A percentile compares a stretch with the other conserved stretches of the same genome.
phyloP scores from a whole-genome alignment of 2,113 vertebrate species.

The Erythrolamprus reginae region DNA sequence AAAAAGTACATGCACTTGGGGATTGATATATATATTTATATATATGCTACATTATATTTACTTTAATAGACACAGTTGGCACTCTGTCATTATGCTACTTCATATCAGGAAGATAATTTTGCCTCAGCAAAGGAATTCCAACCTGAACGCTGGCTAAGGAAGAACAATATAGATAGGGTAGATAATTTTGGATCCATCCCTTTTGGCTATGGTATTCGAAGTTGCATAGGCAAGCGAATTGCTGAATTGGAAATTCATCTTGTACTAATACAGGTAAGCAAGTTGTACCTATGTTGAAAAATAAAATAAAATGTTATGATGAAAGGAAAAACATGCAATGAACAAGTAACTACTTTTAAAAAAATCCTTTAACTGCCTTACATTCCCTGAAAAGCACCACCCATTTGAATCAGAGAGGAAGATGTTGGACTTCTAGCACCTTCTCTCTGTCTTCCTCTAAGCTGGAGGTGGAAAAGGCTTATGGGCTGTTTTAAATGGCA shows the following conservation, averaged over 20 bases:
- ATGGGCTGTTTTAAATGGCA: not conserved
- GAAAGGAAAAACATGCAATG: not conserved
- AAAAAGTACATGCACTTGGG: not conserved
- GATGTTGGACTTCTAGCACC: not conserved
- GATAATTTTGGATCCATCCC: slow-evolving; percentile 93
- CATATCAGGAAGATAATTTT: slow-evolving; percentile 82
- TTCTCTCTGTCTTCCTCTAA: not conserved
- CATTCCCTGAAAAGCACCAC: not conserved
- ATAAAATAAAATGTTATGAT: not conserved
- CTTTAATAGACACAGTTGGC: slow-evolving; percentile 84
- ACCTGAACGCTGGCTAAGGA: slow-evolving; percentile 85
- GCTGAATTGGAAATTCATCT: slow-evolving; percentile 91
- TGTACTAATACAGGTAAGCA: slow-evolving; percentile 76
- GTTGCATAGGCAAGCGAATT: slow-evolving; percentile 85
- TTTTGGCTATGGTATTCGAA: slow-evolving; percentile 88
- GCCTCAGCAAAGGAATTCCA: slow-evolving; percentile 70
- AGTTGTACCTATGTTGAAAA: slow-evolving; percentile 11
- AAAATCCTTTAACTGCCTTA: not conserved
- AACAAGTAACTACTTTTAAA: not conserved
- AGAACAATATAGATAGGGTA: slow-evolving; percentile 74
- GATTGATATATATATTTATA: not conserved
- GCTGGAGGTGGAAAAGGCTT: not conserved
- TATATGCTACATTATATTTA: not conserved
- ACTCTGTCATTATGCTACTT: slow-evolving; percentile 89
- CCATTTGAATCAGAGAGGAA: not conserved